These are phyloP conservation scores for Acanthosepion lycidas DNA, from an alignment of 2,888 invertebrate species.

Conservation along the genomic window DNA sequence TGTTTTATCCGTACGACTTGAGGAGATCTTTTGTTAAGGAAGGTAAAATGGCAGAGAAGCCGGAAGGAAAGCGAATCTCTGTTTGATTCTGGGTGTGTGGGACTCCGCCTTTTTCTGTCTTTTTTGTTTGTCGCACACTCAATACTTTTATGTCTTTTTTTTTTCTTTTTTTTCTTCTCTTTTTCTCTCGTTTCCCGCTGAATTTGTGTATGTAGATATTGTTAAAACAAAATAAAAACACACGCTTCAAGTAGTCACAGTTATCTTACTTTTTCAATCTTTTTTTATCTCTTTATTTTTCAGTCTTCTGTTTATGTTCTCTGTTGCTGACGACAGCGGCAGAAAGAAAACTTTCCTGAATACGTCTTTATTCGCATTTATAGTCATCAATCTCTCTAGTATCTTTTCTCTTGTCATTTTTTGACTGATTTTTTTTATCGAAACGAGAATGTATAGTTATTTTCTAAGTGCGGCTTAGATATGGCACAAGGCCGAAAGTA, in stretches of 20 bases:
- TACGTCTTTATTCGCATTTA: too few relatives aligned
- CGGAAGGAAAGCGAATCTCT: neutral
- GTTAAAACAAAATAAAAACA: too few relatives aligned
- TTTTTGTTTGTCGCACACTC: neutral
- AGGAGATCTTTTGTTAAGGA: neutral
- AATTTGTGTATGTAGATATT: too few relatives aligned
- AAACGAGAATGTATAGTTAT: too few relatives aligned
- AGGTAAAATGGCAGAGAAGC: neutral
- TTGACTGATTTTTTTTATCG: too few relatives aligned
- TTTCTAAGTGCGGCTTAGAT: too few relatives aligned
- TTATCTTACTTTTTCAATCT: neutral
- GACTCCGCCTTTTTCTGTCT: neutral
- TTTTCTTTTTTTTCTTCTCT: neutral
- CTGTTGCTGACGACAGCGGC: neutral
- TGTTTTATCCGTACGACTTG: slow-evolving; percentile 16
- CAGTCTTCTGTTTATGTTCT: neutral
- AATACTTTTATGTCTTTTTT: neutral
- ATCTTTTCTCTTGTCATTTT: neutral
- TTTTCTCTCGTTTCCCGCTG: neutral
- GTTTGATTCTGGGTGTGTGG: neutral
- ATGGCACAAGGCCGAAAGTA: too few relatives aligned
- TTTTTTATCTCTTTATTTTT: neutral
- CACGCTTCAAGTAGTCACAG: too few relatives aligned
- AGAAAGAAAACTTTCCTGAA: too few relatives aligned
- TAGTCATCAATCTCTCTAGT: too few relatives aligned